Evolutionary conservation across 2,888 invertebrate species (phyloP).

Genomic region (Elmis aenea): DNA sequence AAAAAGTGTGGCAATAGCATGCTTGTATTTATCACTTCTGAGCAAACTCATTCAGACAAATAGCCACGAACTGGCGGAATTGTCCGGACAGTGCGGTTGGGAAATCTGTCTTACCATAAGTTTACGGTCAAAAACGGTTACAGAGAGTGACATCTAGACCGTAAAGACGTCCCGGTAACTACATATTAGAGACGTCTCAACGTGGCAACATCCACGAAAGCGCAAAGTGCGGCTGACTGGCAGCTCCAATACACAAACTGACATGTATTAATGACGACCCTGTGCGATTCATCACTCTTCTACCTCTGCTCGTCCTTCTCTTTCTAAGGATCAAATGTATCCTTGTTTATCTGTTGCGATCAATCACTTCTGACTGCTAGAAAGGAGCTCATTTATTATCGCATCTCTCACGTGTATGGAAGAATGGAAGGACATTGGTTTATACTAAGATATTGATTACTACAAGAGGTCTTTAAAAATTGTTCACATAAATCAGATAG

Average conservation of each 20-base stretch:
- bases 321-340: slow-evolving; percentile 46
- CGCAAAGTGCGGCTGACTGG: slow-evolving; percentile 37
- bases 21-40: no score
- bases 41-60: slow-evolving; percentile 24
- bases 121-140: slow-evolving; percentile 30
- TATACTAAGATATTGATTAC: no score
- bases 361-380: slow-evolving; percentile 49
- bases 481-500: no score
- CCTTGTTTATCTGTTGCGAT: slow-evolving; percentile 46
- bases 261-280: slow-evolving; percentile 49
- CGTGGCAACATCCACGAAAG: slow-evolving; percentile 16
- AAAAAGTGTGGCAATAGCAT: no score
- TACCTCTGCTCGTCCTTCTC: slow-evolving; percentile 37
- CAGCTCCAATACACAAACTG: slow-evolving; percentile 46
- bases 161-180: slow-evolving; percentile 30
- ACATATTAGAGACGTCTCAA: slow-evolving; percentile 21
- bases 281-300: slow-evolving; percentile 48
- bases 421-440: slow-evolving; percentile 30
- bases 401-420: slow-evolving; percentile 36
- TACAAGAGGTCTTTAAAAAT: no score
- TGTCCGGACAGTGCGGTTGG: slow-evolving; percentile 26
- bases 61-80: slow-evolving; percentile 23
- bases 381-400: slow-evolving; percentile 49
- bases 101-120: slow-evolving; percentile 36
- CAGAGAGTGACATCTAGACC: slow-evolving; percentile 34